A percentile compares a stretch with the other conserved stretches of the same genome.
Evolutionary conservation across 2,797 vertebrate genomes (phyloP).

Genomic region (Gorsachius magnificus): DNA sequence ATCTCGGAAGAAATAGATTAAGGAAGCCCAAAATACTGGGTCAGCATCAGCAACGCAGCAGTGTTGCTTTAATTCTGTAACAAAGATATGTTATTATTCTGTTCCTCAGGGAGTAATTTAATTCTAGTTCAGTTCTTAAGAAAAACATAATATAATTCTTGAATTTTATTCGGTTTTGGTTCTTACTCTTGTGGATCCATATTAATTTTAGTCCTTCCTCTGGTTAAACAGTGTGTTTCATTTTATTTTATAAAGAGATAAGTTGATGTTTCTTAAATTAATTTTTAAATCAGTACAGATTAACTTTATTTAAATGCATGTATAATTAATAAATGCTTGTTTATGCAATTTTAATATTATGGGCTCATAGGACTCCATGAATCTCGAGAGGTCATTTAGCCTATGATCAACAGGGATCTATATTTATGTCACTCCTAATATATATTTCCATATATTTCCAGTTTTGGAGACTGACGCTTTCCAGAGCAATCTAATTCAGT

Average conservation of each 20-base stretch:
- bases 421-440: background rate
- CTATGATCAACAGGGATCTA: background rate
- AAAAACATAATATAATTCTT: background rate
- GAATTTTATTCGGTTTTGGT: background rate
- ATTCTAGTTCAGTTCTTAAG: background rate
- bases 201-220: background rate
- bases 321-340: background rate
- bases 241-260: background rate
- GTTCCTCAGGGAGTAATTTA: constrained; percentile 20
- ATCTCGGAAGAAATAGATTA: constrained; percentile 40
- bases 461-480: background rate
- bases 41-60: constrained; percentile 19
- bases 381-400: constrained; percentile 10
- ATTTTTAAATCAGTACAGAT: background rate
- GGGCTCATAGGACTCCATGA: background rate
- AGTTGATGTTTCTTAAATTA: background rate
- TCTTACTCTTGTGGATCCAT: background rate
- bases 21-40: constrained; percentile 26
- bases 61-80: constrained; percentile 17
- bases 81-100: constrained; percentile 33
- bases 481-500: background rate
- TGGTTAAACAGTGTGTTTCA: background rate
- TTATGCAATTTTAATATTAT: constrained; percentile 11
- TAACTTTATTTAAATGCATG: constrained; percentile 9
- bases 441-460: background rate